Conservation (phyloP, 2,113 vertebrate genomes). For the Atractosteus spatula region DNA sequence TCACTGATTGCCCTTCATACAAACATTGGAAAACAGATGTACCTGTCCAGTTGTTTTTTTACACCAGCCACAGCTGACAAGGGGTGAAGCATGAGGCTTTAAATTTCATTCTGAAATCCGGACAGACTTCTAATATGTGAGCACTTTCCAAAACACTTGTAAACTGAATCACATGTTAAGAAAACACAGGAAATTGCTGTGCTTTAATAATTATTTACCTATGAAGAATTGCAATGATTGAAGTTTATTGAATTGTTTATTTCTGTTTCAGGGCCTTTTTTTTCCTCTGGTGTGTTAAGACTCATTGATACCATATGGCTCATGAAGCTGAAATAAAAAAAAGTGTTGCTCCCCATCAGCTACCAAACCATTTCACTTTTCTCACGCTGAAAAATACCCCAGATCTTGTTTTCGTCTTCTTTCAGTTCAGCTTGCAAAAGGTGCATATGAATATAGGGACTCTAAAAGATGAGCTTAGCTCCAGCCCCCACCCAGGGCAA, state of each 20-base stretch:
- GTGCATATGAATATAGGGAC: background rate
- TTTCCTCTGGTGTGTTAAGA: constrained; percentile 26
- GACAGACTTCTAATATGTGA: too few species aligned
- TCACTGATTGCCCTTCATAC: too few species aligned
- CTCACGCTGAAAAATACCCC: too few species aligned
- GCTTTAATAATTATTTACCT: constrained; percentile 36
- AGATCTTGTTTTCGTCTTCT: background rate
- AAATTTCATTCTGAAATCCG: too few species aligned
- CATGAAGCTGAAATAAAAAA: constrained; percentile 16
- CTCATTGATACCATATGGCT: constrained; percentile 49
- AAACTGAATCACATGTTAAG: too few species aligned
- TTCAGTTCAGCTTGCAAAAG: background rate
- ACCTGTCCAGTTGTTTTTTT: too few species aligned
- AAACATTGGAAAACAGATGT: too few species aligned
- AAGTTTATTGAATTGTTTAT: constrained; percentile 34
- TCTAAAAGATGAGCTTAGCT: background rate
- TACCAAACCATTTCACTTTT: too few species aligned
- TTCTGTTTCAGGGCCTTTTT: constrained; percentile 27
- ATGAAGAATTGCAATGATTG: constrained; percentile 24
- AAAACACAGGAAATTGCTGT: background rate
- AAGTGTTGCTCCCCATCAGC: constrained; percentile 20
- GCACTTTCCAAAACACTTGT: too few species aligned
- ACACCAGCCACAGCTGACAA: too few species aligned
- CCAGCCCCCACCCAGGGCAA: constrained; percentile 4
- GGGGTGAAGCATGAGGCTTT: too few species aligned